These are phyloP conservation scores for Marronus borbonicus DNA, from an alignment of 2,888 invertebrate species.

Conservation along the genomic window DNA sequence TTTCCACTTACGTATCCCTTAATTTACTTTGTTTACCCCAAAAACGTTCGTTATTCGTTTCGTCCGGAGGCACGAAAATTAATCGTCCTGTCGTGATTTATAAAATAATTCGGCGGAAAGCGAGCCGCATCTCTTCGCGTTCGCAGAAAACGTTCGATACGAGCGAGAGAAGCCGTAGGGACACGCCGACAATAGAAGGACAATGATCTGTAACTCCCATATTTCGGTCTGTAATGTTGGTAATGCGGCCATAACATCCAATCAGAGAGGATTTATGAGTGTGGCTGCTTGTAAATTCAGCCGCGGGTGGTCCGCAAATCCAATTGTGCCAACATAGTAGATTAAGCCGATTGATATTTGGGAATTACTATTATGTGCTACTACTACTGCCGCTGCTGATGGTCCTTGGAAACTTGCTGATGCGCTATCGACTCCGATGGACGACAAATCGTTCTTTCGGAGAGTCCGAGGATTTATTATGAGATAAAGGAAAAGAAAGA, in stretches of 20 bases:
- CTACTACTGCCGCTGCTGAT: slow-evolving; percentile 22
- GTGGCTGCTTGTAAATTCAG: slow-evolving; percentile 69
- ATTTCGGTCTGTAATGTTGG: slow-evolving; percentile 68
- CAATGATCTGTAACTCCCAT: slow-evolving; percentile 61
- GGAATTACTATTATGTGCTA: slow-evolving; percentile 32
- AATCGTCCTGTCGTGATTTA: slow-evolving; percentile 46
- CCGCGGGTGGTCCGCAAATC: slow-evolving; percentile 70
- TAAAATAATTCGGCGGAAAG: slow-evolving; percentile 44
- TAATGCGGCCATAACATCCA: slow-evolving; percentile 72
- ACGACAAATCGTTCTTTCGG: slow-evolving; percentile 32
- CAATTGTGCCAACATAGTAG: slow-evolving; percentile 69
- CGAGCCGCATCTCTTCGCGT: slow-evolving; percentile 17
- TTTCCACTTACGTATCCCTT: slow-evolving; percentile 28
- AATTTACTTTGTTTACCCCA: slow-evolving; percentile 10
- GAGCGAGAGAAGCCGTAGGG: slow-evolving; percentile 32
- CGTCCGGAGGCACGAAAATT: slow-evolving; percentile 13
- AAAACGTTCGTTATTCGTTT: slow-evolving; percentile 4
- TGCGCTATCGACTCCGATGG: slow-evolving; percentile 35
- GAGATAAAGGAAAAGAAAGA: too few relatives aligned
- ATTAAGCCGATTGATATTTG: slow-evolving; percentile 69
- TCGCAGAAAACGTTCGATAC: slow-evolving; percentile 34
- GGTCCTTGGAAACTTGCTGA: slow-evolving; percentile 8
- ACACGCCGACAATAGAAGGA: slow-evolving; percentile 50
- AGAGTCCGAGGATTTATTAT: background rate
- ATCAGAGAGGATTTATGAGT: slow-evolving; percentile 70